Percentiles rank a stretch among this genome's conserved stretches.
Evolutionary conservation across 2,113 vertebrate species (phyloP).

Genomic region (Camelus dromedarius): DNA sequence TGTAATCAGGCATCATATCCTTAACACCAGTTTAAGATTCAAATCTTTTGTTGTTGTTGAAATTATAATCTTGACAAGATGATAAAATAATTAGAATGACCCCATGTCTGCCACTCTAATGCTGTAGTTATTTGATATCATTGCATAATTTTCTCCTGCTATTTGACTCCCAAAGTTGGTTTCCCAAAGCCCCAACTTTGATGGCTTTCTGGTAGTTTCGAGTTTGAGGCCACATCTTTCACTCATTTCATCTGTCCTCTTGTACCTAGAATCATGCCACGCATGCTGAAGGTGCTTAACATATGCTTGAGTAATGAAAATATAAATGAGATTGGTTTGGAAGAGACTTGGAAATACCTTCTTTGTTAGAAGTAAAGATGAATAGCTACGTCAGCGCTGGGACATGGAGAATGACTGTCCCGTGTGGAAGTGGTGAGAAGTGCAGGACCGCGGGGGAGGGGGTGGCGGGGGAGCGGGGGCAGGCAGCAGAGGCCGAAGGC

Average conservation of each 20-base stretch:
- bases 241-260: neutral
- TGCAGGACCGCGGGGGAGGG: too few species aligned
- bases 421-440: neutral
- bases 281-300: neutral
- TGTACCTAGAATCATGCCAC: neutral
- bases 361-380: neutral
- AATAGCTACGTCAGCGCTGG: neutral
- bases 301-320: neutral
- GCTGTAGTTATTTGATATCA: neutral
- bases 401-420: neutral
- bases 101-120: neutral
- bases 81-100: neutral
- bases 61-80: neutral
- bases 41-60: constrained; percentile 6
- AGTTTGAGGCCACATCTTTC: neutral
- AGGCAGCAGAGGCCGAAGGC: neutral
- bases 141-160: neutral
- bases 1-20: neutral
- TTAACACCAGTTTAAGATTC: neutral
- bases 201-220: neutral
- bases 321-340: neutral
- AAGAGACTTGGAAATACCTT: neutral
- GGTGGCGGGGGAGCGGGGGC: neutral
- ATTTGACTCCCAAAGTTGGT: neutral
- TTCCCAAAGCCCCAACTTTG: neutral